phyloP scores from a whole-genome alignment of 2,797 vertebrate genomes.

The Poliocrania exsul region DNA sequence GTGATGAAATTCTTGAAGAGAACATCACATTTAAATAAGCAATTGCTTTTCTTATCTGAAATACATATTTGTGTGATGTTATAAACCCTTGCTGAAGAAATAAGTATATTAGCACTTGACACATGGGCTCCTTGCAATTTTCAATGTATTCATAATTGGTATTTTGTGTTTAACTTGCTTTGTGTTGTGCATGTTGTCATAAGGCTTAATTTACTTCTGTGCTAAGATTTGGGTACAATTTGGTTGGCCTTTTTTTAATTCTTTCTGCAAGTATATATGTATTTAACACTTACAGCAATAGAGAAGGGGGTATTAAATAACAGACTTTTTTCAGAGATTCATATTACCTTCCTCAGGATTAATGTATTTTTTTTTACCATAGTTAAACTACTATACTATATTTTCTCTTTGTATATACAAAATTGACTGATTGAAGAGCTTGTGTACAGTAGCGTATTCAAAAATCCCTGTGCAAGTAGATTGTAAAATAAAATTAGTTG shows the following conservation, averaged over 20 bases:
- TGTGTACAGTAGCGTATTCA: background rate
- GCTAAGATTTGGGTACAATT: background rate
- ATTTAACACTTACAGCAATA: background rate
- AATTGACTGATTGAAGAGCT: background rate
- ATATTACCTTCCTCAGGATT: background rate
- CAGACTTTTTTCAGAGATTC: background rate
- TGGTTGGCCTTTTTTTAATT: background rate
- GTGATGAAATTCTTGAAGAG: background rate
- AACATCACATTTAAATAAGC: background rate
- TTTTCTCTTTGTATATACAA: background rate
- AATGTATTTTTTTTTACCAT: background rate
- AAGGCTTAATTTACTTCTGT: conserved; percentile 53
- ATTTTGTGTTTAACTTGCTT: conserved; percentile 30
- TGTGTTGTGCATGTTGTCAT: background rate
- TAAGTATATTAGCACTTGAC: background rate
- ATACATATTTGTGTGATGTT: background rate
- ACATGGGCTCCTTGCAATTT: background rate
- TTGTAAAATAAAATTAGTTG: background rate
- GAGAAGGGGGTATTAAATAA: background rate
- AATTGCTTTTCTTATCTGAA: background rate
- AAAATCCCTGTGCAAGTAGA: background rate
- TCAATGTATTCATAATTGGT: background rate
- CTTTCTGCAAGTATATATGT: background rate
- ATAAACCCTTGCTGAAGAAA: background rate
- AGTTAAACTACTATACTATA: background rate